Evolutionary conservation across 1,140 invertebrate genomes (phyloP).

Genomic region (Ladona fulva): DNA sequence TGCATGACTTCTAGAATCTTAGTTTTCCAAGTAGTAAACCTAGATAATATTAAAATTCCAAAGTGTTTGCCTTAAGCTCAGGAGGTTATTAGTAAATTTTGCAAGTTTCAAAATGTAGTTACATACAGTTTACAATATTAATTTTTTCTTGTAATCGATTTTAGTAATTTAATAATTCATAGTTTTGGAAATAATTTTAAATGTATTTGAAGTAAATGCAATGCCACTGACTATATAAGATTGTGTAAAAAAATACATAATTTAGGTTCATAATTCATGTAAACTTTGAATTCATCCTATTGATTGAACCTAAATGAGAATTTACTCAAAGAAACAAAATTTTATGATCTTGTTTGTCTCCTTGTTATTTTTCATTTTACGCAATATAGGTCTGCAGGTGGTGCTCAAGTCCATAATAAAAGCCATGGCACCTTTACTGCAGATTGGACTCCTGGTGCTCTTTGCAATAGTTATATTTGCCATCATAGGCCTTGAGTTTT

Average conservation of each 20-base stretch:
- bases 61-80: neutral
- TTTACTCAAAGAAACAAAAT: too few species aligned
- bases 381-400: conserved; percentile 92
- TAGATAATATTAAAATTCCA: neutral
- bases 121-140: neutral
- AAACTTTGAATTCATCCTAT: too few species aligned
- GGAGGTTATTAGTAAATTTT: neutral
- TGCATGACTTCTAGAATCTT: neutral
- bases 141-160: neutral
- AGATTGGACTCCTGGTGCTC: conserved; percentile 98
- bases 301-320: too few species aligned
- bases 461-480: conserved; percentile 99
- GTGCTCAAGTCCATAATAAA: conserved; percentile 99
- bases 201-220: neutral
- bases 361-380: conserved; percentile 20
- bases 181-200: neutral
- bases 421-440: conserved; percentile 98
- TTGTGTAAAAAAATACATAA: neutral
- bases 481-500: conserved; percentile 99
- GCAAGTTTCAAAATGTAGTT: neutral
- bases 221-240: neutral
- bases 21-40: neutral
- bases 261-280: too few species aligned
- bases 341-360: neutral
- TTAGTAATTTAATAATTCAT: neutral